Conservation (phyloP, 2,888 invertebrate genomes). For the Trypoxylon attenuatum region DNA sequence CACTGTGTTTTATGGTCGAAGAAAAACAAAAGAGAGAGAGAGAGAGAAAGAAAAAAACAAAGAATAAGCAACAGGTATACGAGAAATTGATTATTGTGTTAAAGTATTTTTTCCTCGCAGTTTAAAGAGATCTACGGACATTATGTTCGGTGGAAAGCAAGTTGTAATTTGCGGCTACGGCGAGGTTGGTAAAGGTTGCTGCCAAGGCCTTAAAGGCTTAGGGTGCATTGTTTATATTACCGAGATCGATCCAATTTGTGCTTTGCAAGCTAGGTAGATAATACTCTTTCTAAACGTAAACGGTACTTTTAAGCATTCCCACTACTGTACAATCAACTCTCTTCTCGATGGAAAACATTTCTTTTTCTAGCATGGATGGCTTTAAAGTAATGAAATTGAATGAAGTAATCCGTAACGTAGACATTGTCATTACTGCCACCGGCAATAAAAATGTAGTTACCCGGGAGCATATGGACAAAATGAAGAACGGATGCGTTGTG, state of each 20-base stretch:
- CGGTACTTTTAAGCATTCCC: too few species aligned
- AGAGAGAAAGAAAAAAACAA: too few species aligned
- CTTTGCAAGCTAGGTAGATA: constrained; percentile 90
- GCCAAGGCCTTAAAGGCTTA: constrained; percentile 94
- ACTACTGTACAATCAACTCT: too few species aligned
- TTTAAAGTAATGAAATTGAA: constrained; percentile 95
- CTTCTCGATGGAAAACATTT: too few species aligned
- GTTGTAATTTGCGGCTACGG: constrained; percentile 97
- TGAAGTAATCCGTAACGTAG: constrained; percentile 94
- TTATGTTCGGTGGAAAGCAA: constrained; percentile 99
- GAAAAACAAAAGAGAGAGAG: too few species aligned
- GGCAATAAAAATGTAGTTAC: constrained; percentile 98
- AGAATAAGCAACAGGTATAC: neutral
- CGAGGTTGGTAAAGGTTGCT: constrained; percentile 98
- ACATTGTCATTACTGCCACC: constrained; percentile 97
- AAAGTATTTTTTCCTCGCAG: constrained; percentile 75
- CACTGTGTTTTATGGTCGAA: too few species aligned
- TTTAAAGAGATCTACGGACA: constrained; percentile 91
- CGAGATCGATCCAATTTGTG: constrained; percentile 98
- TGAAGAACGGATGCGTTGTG: constrained; percentile 96
- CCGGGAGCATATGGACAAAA: constrained; percentile 95
- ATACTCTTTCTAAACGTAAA: neutral
- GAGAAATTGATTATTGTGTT: constrained; percentile 2
- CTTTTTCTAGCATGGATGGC: constrained; percentile 92
- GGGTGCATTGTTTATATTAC: constrained; percentile 95